Evolutionary conservation across 2,888 invertebrate genomes (phyloP).

Genomic region (Morinoia aosen): DNA sequence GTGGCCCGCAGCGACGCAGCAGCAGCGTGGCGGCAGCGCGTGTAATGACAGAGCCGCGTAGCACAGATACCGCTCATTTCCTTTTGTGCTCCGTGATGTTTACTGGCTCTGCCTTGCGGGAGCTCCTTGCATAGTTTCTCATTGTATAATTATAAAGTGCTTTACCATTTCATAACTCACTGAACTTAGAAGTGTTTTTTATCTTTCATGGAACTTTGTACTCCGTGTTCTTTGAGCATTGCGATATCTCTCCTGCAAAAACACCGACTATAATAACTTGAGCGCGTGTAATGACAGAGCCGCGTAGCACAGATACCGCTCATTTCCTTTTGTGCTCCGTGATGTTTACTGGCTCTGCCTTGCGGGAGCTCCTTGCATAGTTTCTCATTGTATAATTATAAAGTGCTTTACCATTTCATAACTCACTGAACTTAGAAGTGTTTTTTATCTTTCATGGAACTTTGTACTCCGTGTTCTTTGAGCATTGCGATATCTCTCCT

Average conservation of each 20-base stretch:
- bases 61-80: slow-evolving; percentile 10
- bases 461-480: background rate
- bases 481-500: background rate
- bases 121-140: background rate
- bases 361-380: background rate
- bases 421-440: background rate
- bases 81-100: background rate
- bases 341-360: slow-evolving; percentile 1
- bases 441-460: background rate
- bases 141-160: background rate
- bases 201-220: too few species aligned
- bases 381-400: background rate
- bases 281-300: background rate
- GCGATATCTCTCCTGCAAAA: background rate
- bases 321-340: background rate
- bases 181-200: background rate
- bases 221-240: background rate
- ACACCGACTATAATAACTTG: background rate
- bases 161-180: background rate
- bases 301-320: slow-evolving; percentile 10
- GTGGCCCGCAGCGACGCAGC: background rate
- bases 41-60: background rate
- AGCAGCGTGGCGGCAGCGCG: background rate
- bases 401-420: background rate
- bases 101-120: slow-evolving; percentile 10